Conservation (phyloP, 2,113 vertebrate genomes). For the Hemichromis elongatus region DNA sequence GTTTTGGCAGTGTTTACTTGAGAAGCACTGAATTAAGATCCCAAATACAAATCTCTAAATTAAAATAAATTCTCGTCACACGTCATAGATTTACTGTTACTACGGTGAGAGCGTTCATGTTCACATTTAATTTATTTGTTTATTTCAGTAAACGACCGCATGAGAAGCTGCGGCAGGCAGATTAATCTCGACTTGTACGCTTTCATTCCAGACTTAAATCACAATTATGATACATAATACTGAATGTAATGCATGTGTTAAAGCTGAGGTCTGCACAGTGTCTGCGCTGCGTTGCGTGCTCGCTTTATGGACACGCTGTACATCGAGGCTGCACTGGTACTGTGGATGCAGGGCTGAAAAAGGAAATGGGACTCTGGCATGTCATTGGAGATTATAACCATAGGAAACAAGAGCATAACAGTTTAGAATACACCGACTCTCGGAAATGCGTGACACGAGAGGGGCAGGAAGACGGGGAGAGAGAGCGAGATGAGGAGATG, state of each 20-base stretch:
- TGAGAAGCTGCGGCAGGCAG: slow-evolving; percentile 18
- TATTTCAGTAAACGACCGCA: slow-evolving; percentile 37
- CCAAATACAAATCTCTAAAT: neutral
- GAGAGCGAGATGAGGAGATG: neutral
- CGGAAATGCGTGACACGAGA: slow-evolving; percentile 51
- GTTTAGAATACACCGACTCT: slow-evolving; percentile 62
- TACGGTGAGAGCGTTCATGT: neutral
- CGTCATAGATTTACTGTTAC: neutral
- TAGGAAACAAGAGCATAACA: slow-evolving; percentile 67
- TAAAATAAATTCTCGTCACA: neutral
- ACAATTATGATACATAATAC: slow-evolving; percentile 66
- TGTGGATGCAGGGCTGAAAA: slow-evolving; percentile 46
- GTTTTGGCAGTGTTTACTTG: neutral
- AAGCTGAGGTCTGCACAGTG: slow-evolving; percentile 52
- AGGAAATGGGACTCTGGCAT: slow-evolving; percentile 59
- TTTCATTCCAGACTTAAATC: slow-evolving; percentile 60
- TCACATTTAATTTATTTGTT: neutral
- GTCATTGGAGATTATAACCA: slow-evolving; percentile 64
- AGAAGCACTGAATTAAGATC: neutral
- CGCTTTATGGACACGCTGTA: slow-evolving; percentile 33
- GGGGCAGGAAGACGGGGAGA: slow-evolving; percentile 28
- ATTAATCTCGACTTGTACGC: slow-evolving; percentile 39
- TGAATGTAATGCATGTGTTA: slow-evolving; percentile 57
- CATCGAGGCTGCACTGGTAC: slow-evolving; percentile 21
- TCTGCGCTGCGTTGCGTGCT: slow-evolving; percentile 37